phyloP scores from a whole-genome alignment of 2,797 vertebrate genomes.

The Hypotaenidia philippensis region DNA sequence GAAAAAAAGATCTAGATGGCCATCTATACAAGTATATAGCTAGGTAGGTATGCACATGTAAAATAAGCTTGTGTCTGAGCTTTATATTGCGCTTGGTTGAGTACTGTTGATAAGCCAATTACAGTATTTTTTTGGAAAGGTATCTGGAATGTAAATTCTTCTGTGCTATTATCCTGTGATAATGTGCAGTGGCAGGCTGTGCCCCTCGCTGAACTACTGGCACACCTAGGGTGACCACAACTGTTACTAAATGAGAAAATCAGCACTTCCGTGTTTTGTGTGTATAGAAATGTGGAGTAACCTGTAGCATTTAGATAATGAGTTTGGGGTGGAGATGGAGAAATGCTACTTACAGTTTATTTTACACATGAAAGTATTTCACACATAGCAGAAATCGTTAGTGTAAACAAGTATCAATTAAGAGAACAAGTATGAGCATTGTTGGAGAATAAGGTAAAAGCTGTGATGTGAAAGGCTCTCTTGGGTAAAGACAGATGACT shows the following conservation, averaged over 20 bases:
- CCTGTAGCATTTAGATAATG: constrained; percentile 53
- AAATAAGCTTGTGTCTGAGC: constrained; percentile 33
- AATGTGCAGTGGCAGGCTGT: constrained; percentile 26
- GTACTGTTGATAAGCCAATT: constrained; percentile 72
- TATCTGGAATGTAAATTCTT: constrained; percentile 55
- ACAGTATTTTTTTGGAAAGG: constrained; percentile 45
- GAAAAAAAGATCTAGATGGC: background rate
- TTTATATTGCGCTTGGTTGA: constrained; percentile 59
- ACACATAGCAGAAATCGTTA: constrained; percentile 53
- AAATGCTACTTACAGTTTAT: constrained; percentile 66
- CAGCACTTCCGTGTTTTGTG: background rate
- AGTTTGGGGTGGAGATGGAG: constrained; percentile 33
- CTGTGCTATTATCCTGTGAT: constrained; percentile 52
- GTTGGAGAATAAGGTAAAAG: constrained; percentile 42
- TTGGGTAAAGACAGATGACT: constrained; percentile 29
- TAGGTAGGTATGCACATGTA: background rate
- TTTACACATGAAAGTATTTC: constrained; percentile 65
- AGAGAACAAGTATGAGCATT: constrained; percentile 56
- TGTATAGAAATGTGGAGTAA: constrained; percentile 14
- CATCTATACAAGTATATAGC: background rate
- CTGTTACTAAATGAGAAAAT: constrained; percentile 33
- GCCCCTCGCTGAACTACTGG: constrained; percentile 4
- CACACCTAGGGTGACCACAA: constrained; percentile 13
- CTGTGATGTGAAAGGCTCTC: constrained; percentile 44
- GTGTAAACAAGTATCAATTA: constrained; percentile 65